Evolutionary conservation across 2,888 invertebrate species (phyloP), one percentile per base, ranked within the genome.

Genomic region (Papilio demoleus): DNA sequence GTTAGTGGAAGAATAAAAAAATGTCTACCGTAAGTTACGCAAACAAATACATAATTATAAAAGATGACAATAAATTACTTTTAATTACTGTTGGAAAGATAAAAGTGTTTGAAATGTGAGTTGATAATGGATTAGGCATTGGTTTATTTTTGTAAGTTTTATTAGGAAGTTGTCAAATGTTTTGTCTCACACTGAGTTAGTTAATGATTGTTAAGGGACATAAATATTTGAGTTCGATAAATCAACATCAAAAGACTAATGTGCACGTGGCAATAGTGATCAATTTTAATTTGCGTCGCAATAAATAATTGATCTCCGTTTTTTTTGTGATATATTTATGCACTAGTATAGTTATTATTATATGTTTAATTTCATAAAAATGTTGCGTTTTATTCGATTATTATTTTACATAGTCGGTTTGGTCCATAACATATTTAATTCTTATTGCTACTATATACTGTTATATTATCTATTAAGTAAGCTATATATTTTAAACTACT

Each of bases 371-470:
- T 42, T n/a, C 11, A 12, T 38, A n/a, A n/a, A 17, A 40, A n/a
- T n/a, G n/a, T n/a, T n/a, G 40, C 40, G 40, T 40, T 40, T 17
- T 5, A 8, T 42, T 6, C 17, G n/a, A n/a, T n/a, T 17, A 17
- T 8, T 2, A 17, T 50, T 27, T 6, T 14, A 24, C 14, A 14
- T 6, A 27, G 40, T 61, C 40, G 40, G 0, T 67, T 67, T 67
- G 67, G 67, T 67, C 60, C 67, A 67, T 67, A 67, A 67, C 67
- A 67, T 67, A 61, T 66, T 36, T 47, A n/a, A 45, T n/a, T n/a
- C n/a, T n/a, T n/a, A n/a, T n/a, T n/a, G n/a, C n/a, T n/a, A n/a
- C n/a, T n/a, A n/a, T n/a, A n/a, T n/a, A n/a, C n/a, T n/a, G n/a
- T n/a, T n/a, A n/a, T n/a, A n/a, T n/a, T n/a, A n/a, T n/a, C n/a